phyloP scores from a whole-genome alignment of 2,797 vertebrate species.

The Ceryle rudis region DNA sequence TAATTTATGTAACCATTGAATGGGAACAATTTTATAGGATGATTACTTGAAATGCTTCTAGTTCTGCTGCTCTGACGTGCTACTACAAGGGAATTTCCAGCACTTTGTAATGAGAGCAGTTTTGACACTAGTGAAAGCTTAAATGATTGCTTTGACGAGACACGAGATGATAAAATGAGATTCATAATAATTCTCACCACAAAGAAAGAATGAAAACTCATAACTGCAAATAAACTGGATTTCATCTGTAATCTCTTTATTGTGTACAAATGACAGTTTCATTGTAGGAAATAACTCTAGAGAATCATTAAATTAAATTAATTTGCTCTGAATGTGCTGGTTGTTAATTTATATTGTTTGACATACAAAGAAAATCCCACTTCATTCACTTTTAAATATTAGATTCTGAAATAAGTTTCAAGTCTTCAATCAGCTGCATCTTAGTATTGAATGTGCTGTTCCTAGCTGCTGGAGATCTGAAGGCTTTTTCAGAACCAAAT shows the following conservation, averaged over 20 bases:
- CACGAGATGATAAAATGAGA: not conserved
- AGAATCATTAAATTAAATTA: slow-evolving; percentile 43
- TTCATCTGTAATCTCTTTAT: slow-evolving; percentile 5
- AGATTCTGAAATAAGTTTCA: not conserved
- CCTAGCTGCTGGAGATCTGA: not conserved
- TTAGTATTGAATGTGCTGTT: not conserved
- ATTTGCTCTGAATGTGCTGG: slow-evolving; percentile 6
- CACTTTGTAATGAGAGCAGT: not conserved
- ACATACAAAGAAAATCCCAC: not conserved
- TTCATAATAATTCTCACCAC: not conserved
- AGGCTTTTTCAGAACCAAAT: not conserved
- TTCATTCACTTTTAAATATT: not conserved
- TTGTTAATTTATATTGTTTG: slow-evolving; percentile 37
- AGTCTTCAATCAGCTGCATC: not conserved
- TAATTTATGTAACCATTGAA: not conserved
- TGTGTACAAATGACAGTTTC: slow-evolving; percentile 14
- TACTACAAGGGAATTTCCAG: not conserved
- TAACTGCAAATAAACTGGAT: not conserved
- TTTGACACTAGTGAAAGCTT: not conserved
- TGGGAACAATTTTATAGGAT: not conserved
- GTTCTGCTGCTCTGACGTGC: not conserved
- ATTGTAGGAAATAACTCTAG: slow-evolving; percentile 9
- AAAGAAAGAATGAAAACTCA: not conserved
- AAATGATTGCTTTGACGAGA: not conserved
- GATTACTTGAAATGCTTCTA: not conserved